phyloP scores from a whole-genome alignment of 2,888 invertebrate genomes.

The Mimas tiliae region DNA sequence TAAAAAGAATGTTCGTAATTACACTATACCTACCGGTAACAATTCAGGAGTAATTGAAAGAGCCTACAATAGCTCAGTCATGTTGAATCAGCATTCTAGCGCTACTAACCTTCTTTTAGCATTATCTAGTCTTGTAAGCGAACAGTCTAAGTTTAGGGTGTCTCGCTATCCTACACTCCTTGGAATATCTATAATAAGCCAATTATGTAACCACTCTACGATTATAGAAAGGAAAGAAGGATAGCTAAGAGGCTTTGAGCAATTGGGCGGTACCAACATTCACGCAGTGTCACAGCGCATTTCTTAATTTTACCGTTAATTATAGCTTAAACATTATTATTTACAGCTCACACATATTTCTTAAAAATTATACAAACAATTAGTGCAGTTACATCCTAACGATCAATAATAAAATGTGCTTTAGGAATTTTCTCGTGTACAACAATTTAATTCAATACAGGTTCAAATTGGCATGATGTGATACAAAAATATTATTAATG shows the following conservation, averaged over 20 bases:
- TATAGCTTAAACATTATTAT: slow-evolving; percentile 62
- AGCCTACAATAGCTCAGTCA: slow-evolving; percentile 11
- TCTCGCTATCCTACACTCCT: slow-evolving; percentile 13
- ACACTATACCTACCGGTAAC: slow-evolving; percentile 28
- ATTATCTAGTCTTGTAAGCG: slow-evolving; percentile 14
- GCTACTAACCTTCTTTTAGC: slow-evolving; percentile 10
- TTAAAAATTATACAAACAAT: slow-evolving; percentile 58
- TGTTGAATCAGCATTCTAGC: slow-evolving; percentile 9
- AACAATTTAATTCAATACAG: slow-evolving; percentile 49
- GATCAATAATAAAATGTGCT: slow-evolving; percentile 72
- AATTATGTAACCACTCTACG: slow-evolving; percentile 27
- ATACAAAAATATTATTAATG: slow-evolving; percentile 81
- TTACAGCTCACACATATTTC: slow-evolving; percentile 66
- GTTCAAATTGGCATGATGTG: slow-evolving; percentile 53
- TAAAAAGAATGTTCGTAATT: slow-evolving; percentile 31
- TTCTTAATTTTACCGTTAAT: slow-evolving; percentile 56
- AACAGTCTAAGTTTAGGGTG: slow-evolving; percentile 4
- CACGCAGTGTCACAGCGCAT: slow-evolving; percentile 74
- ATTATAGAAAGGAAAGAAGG: slow-evolving; percentile 28
- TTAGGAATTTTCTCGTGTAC: slow-evolving; percentile 56
- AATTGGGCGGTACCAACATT: slow-evolving; percentile 60
- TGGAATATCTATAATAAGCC: slow-evolving; percentile 14
- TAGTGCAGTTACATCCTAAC: slow-evolving; percentile 70
- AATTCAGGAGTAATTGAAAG: slow-evolving; percentile 26
- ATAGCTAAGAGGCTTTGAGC: slow-evolving; percentile 61